These are phyloP conservation scores for Crocidura indochinensis DNA, from an alignment of 2,797 vertebrate genomes.

Conservation along the genomic window DNA sequence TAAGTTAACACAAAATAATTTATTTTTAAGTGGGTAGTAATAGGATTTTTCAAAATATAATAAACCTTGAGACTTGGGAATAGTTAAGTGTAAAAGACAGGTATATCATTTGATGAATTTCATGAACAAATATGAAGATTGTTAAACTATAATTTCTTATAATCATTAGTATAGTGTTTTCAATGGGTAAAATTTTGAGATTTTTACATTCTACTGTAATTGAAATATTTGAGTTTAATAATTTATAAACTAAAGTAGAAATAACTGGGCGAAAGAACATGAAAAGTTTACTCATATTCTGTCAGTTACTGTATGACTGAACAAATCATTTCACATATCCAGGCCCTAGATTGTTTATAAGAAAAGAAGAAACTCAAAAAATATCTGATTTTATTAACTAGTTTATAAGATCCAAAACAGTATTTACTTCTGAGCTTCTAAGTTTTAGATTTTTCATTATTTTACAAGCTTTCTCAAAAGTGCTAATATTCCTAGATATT, in stretches of 20 bases:
- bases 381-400: background rate
- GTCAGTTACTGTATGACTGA: background rate
- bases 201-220: conserved; percentile 37
- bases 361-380: background rate
- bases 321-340: conserved; percentile 14
- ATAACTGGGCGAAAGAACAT: background rate
- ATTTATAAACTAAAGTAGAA: background rate
- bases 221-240: conserved; percentile 3
- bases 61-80: conserved; percentile 2
- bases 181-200: conserved; percentile 2
- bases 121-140: conserved; percentile 40
- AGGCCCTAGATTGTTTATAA: background rate
- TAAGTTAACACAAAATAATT: conserved; percentile 44
- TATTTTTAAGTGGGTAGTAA: conserved; percentile 57
- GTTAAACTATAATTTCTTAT: background rate
- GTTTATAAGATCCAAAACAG: background rate
- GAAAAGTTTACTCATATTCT: conserved; percentile 1
- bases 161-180: background rate
- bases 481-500: background rate
- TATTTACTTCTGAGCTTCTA: background rate
- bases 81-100: conserved; percentile 11
- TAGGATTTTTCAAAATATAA: conserved; percentile 62
- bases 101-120: background rate
- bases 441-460: background rate
- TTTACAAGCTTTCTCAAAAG: conserved; percentile 31